Conservation (phyloP, 92 coral and sea anemone genomes). For the Micromussa lordhowensis region DNA sequence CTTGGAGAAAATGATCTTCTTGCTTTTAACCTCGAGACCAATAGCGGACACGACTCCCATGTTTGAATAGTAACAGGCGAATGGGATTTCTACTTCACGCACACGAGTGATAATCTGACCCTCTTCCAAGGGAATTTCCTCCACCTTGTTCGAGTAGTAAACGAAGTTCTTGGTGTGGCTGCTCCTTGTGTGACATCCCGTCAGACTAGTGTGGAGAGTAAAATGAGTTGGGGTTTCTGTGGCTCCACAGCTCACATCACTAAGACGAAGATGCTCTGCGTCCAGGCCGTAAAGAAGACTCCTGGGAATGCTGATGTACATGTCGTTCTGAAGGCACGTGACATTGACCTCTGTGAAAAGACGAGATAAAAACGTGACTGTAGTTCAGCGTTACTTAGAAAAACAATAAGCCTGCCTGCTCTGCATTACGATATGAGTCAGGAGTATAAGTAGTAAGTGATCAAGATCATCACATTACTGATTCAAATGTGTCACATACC, state of each 20-base stretch:
- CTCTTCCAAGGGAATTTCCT: slow-evolving; percentile 15
- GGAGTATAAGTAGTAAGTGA: background rate
- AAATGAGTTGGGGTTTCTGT: slow-evolving; percentile 42
- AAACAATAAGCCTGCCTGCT: background rate
- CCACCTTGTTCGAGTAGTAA: slow-evolving; percentile 21
- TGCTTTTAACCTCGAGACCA: slow-evolving; percentile 32
- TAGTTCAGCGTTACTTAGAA: background rate
- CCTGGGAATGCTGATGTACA: slow-evolving; percentile 49
- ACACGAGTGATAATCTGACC: slow-evolving; percentile 45
- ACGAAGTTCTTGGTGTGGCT: slow-evolving; percentile 28
- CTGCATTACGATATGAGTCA: background rate
- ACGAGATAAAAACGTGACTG: background rate
- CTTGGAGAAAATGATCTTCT: slow-evolving; percentile 47
- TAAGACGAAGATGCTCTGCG: slow-evolving; percentile 42
- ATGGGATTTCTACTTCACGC: slow-evolving; percentile 51
- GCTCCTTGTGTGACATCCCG: slow-evolving; percentile 25
- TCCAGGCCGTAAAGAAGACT: slow-evolving; percentile 22
- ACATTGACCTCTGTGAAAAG: slow-evolving; percentile 30
- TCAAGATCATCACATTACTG: background rate
- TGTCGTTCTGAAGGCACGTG: slow-evolving; percentile 35
- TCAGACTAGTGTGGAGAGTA: slow-evolving; percentile 29
- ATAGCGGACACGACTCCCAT: slow-evolving; percentile 42
- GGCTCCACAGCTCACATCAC: slow-evolving; percentile 34
- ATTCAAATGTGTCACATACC: background rate
- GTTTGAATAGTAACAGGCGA: slow-evolving; percentile 49